These are phyloP conservation scores for Tapirus indicus DNA, from an alignment of 2,797 vertebrate genomes.

Conservation along the genomic window DNA sequence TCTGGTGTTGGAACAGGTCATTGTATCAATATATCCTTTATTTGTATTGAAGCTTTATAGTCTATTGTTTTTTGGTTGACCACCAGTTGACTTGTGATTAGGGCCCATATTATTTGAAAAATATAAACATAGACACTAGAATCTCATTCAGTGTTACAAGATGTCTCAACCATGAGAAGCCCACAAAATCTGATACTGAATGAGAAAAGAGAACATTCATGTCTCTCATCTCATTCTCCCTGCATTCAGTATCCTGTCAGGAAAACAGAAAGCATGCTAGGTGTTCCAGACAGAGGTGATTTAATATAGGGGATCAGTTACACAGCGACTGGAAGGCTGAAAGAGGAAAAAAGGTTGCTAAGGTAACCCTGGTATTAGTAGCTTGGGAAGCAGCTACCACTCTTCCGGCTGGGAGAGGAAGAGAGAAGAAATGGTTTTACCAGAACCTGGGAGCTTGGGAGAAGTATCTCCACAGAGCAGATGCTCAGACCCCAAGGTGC, in stretches of 20 bases:
- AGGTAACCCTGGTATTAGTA: background rate
- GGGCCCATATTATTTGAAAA: background rate
- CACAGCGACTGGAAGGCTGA: background rate
- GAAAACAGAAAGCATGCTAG: background rate
- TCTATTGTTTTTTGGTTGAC: background rate
- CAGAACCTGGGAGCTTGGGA: background rate
- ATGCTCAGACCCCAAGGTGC: background rate
- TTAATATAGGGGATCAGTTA: background rate
- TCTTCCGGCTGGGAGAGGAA: background rate
- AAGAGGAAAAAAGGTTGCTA: background rate
- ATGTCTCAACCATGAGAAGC: background rate
- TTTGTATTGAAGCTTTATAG: background rate
- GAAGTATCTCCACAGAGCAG: background rate
- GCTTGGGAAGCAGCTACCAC: background rate
- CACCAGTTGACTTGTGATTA: background rate
- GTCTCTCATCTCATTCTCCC: background rate
- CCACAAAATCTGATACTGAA: background rate
- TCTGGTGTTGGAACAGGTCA: background rate
- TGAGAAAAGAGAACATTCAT: background rate
- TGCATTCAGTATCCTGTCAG: background rate
- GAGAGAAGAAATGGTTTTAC: background rate
- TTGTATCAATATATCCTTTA: background rate
- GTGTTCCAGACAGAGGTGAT: background rate
- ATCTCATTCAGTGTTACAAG: background rate
- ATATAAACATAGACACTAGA: background rate